Conservation (phyloP, 2,113 vertebrate genomes). For the Amphiprion ocellaris region DNA sequence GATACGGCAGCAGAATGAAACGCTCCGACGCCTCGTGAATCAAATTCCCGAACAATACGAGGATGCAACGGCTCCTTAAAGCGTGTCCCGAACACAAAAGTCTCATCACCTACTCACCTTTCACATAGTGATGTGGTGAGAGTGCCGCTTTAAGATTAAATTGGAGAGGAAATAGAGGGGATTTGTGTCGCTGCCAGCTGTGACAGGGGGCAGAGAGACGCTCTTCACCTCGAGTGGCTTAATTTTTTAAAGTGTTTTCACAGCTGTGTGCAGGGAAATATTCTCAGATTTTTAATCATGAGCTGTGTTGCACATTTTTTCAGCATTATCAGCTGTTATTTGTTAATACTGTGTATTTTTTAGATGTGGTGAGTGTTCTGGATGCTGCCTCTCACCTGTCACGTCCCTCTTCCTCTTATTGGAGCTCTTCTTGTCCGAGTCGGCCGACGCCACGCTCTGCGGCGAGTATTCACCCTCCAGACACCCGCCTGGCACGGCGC, state of each 20-base stretch:
- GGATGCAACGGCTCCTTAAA: constrained; percentile 74
- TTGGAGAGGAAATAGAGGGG: constrained; percentile 29
- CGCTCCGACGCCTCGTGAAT: constrained; percentile 52
- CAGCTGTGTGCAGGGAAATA: too few species aligned
- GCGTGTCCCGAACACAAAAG: constrained; percentile 46
- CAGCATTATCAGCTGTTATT: too few species aligned
- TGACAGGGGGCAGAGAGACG: neutral
- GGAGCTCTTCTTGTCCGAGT: constrained; percentile 89
- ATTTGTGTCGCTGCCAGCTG: constrained; percentile 51
- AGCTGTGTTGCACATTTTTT: too few species aligned
- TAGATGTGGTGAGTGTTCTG: neutral
- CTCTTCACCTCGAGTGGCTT: neutral
- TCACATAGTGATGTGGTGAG: constrained; percentile 54
- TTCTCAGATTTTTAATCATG: too few species aligned
- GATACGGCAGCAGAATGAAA: constrained; percentile 48
- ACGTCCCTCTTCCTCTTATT: constrained; percentile 88
- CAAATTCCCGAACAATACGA: constrained; percentile 75
- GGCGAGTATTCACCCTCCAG: constrained; percentile 86
- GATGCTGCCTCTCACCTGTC: constrained; percentile 86
- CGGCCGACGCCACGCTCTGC: constrained; percentile 79
- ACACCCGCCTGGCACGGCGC: constrained; percentile 61
- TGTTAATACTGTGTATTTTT: too few species aligned
- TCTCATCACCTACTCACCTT: constrained; percentile 67
- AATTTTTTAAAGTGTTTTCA: neutral
- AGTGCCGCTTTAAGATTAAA: neutral